Evolutionary conservation across 2,888 invertebrate species (phyloP).

Genomic region (Epinotia demarniana): DNA sequence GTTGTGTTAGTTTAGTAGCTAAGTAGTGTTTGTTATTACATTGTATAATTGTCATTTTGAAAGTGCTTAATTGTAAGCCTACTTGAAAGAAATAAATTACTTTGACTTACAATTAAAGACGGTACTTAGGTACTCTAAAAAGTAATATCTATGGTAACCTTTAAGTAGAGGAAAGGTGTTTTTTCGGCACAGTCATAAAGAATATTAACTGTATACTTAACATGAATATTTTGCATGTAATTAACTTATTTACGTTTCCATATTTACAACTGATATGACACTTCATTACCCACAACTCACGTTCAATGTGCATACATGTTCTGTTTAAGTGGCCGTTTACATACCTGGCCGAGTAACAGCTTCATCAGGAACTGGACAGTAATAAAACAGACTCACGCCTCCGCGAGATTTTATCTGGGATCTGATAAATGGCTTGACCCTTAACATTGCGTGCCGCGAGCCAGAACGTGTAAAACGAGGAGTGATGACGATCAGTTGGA

Average conservation of each 20-base stretch:
- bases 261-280: constrained; percentile 34
- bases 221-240: constrained; percentile 12
- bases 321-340: constrained; percentile 32
- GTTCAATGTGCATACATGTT: constrained; percentile 2
- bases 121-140: neutral
- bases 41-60: too few relatives aligned
- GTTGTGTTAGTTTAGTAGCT: too few relatives aligned
- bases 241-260: constrained; percentile 5
- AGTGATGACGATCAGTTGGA: neutral
- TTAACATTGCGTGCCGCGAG: constrained; percentile 18
- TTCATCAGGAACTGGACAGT: constrained; percentile 52
- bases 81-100: too few relatives aligned
- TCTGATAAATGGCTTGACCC: constrained; percentile 36
- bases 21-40: too few relatives aligned
- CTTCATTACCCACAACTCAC: constrained; percentile 36
- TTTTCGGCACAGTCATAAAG: neutral
- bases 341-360: constrained; percentile 50
- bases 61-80: too few relatives aligned
- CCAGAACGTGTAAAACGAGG: constrained; percentile 7
- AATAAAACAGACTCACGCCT: constrained; percentile 47
- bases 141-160: neutral
- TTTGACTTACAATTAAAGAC: too few relatives aligned
- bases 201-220: neutral
- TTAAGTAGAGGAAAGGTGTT: neutral
- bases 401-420: constrained; percentile 37